Evolutionary conservation across 2,888 invertebrate species (phyloP).

Genomic region (Cyrtodaria siliqua): DNA sequence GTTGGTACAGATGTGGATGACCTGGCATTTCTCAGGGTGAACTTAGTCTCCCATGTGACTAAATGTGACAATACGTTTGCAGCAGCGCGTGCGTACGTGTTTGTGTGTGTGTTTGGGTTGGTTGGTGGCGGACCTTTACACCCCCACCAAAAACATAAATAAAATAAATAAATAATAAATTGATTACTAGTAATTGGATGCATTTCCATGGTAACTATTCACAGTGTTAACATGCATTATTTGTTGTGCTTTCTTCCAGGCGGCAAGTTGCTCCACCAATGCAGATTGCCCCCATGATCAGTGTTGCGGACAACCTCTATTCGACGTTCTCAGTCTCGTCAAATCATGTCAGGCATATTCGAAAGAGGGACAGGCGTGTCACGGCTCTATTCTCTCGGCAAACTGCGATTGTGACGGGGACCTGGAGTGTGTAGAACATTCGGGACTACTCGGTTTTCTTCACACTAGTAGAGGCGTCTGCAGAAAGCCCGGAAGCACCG

Average conservation of each 20-base stretch:
- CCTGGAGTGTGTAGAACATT: constrained; percentile 36
- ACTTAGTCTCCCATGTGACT: no score
- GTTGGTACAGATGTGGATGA: no score
- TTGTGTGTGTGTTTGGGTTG: no score
- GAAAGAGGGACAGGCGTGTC: constrained; percentile 32
- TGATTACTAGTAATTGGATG: no score
- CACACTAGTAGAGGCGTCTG: constrained; percentile 36
- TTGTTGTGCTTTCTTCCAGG: constrained; percentile 4
- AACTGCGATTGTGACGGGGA: constrained; percentile 39
- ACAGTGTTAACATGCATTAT: no score
- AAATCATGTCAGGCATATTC: constrained; percentile 28
- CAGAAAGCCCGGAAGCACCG: constrained; percentile 1
- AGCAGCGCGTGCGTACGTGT: no score
- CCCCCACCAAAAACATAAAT: no score
- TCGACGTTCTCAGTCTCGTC: constrained; percentile 29
- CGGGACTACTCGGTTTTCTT: constrained; percentile 10
- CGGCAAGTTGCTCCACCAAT: constrained; percentile 20
- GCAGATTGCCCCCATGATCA: constrained; percentile 40
- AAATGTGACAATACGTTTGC: no score
- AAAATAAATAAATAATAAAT: no score
- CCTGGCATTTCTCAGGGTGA: no score
- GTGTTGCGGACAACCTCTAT: constrained; percentile 24
- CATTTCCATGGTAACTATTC: no score
- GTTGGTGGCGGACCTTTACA: no score
- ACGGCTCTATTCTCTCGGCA: constrained; percentile 20